Percentiles rank a stretch among this genome's conserved stretches.
These are phyloP conservation scores for Dicyrtomina minuta DNA, from an alignment of 2,888 invertebrate genomes.

Conservation along the genomic window DNA sequence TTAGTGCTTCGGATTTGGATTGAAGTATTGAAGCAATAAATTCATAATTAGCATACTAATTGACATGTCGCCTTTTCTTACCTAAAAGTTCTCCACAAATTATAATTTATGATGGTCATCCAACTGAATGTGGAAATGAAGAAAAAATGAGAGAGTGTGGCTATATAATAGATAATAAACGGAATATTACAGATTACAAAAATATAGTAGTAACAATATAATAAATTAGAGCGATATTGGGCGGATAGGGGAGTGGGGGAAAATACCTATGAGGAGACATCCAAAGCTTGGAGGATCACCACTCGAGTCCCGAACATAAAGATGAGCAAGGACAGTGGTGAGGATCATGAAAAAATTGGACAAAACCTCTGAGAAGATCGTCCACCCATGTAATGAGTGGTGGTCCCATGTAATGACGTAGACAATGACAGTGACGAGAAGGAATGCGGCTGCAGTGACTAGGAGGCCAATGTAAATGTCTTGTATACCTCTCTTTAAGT, in stretches of 20 bases:
- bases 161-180: too few relatives aligned
- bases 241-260: too few relatives aligned
- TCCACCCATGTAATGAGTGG: constrained; percentile 3
- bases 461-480: constrained; percentile 19
- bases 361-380: constrained; percentile 13
- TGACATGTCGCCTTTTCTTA: too few relatives aligned
- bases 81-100: constrained; percentile 26
- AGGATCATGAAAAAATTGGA: constrained; percentile 22
- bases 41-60: too few relatives aligned
- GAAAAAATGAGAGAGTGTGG: constrained; percentile 12
- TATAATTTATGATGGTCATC: constrained; percentile 24
- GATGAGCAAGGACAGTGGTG: constrained; percentile 2
- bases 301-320: not conserved
- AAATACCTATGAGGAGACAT: too few relatives aligned
- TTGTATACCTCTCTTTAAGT: constrained; percentile 32
- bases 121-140: constrained; percentile 25
- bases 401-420: constrained; percentile 11
- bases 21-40: not conserved
- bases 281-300: not conserved
- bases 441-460: not conserved
- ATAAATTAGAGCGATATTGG: too few relatives aligned
- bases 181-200: not conserved
- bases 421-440: constrained; percentile 1
- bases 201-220: not conserved
- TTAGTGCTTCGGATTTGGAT: not conserved